A percentile compares a stretch with the other conserved stretches of the same genome.
Evolutionary conservation across 30 jellyfish, hydroid and myxozoan species (phyloP).

Genomic region (Mastigias papua): DNA sequence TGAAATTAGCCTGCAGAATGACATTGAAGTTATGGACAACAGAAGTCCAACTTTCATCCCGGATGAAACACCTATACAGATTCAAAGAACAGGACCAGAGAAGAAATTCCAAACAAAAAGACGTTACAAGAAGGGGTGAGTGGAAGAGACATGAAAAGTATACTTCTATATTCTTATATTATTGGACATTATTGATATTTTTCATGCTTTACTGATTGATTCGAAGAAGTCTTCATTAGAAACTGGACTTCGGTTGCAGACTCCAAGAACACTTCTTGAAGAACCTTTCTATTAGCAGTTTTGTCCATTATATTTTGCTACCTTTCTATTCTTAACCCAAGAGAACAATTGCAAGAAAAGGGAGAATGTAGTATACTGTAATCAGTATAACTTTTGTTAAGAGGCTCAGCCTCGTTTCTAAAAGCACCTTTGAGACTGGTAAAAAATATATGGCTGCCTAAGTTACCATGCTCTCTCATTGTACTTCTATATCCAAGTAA

Average conservation of each 20-base stretch:
- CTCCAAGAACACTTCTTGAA: not conserved
- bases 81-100: constrained; percentile 6
- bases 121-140: constrained; percentile 22
- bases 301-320: not conserved
- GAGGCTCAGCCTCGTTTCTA: not conserved
- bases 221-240: not conserved
- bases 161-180: not conserved
- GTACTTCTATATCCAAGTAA: not conserved
- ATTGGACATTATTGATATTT: not conserved
- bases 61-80: too few relatives aligned
- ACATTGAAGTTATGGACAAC: too few relatives aligned
- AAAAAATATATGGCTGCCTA: not conserved
- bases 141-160: not conserved
- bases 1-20: not conserved
- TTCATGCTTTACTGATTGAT: not conserved
- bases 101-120: constrained; percentile 7
- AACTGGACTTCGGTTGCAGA: not conserved
- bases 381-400: not conserved
- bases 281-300: not conserved
- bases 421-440: not conserved
- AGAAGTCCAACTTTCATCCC: too few relatives aligned
- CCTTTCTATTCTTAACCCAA: not conserved
- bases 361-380: not conserved
- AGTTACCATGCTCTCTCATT: not conserved
- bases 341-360: constrained; percentile 1